Conservation (phyloP, 2,113 vertebrate genomes). For the Sorex araneus region DNA sequence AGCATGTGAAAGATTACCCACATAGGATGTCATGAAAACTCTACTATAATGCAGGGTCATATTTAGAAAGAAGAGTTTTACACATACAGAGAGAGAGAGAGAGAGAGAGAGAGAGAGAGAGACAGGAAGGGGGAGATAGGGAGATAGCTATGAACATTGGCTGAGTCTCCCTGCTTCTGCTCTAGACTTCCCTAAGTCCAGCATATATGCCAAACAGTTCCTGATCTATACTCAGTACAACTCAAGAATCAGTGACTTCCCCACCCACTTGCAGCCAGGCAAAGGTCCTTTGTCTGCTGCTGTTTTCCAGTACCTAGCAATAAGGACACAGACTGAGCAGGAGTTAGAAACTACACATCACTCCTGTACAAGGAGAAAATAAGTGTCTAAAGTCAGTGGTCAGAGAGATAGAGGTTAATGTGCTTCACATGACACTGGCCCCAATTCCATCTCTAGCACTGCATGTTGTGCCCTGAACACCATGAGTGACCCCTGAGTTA, state of each 20-base stretch:
- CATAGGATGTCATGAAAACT: constrained; percentile 61
- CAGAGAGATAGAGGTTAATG: too few relatives aligned
- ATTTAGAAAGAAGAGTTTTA: constrained; percentile 61
- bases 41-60: constrained; percentile 52
- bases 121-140: too few relatives aligned
- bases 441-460: too few relatives aligned
- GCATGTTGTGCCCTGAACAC: too few relatives aligned
- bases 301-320: neutral
- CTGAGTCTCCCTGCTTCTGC: neutral
- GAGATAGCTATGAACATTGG: constrained; percentile 7
- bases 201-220: neutral
- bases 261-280: neutral
- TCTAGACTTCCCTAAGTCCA: neutral
- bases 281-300: neutral
- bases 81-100: too few relatives aligned
- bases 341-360: neutral
- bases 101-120: too few relatives aligned
- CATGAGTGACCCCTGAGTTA: too few relatives aligned
- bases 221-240: rapidly evolving
- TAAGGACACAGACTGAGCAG: neutral
- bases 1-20: constrained; percentile 76
- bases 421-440: too few relatives aligned
- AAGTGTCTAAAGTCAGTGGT: neutral
- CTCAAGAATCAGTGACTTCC: neutral
- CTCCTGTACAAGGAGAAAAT: neutral